Conservation (phyloP, 35 echinoderm and acorn worm genomes). For the Ophiothrix spiculata region DNA sequence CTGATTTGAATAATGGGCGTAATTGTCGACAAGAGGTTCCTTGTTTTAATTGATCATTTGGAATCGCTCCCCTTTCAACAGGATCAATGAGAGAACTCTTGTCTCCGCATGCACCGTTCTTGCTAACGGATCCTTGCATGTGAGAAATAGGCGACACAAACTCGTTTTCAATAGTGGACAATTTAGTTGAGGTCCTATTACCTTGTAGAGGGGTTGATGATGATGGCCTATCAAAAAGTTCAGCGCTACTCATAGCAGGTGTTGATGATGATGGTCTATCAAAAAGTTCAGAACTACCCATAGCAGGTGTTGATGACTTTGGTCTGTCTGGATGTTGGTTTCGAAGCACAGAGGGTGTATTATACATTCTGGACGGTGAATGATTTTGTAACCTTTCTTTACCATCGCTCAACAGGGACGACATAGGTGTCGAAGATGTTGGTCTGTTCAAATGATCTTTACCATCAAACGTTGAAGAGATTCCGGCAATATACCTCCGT, state of each 20-base stretch:
- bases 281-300: background rate
- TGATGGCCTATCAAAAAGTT: background rate
- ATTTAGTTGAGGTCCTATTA: background rate
- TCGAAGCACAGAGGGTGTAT: background rate
- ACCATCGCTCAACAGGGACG: no score
- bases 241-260: background rate
- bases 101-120: background rate
- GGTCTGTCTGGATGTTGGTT: background rate
- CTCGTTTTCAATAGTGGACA: background rate
- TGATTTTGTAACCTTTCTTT: no score
- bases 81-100: background rate
- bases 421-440: no score
- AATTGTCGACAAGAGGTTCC: no score
- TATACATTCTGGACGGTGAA: background rate
- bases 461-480: no score
- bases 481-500: no score
- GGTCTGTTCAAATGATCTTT: no score
- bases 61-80: no score
- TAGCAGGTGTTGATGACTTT: background rate
- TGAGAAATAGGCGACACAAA: constrained; percentile 27
- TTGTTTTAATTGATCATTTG: no score
- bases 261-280: background rate
- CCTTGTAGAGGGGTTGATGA: constrained; percentile 21
- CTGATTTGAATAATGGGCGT: background rate
- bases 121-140: background rate